Conservation (phyloP, 30 jellyfish, hydroid and myxozoan species). For the Aurelia aurita complex sp. Pacific region DNA sequence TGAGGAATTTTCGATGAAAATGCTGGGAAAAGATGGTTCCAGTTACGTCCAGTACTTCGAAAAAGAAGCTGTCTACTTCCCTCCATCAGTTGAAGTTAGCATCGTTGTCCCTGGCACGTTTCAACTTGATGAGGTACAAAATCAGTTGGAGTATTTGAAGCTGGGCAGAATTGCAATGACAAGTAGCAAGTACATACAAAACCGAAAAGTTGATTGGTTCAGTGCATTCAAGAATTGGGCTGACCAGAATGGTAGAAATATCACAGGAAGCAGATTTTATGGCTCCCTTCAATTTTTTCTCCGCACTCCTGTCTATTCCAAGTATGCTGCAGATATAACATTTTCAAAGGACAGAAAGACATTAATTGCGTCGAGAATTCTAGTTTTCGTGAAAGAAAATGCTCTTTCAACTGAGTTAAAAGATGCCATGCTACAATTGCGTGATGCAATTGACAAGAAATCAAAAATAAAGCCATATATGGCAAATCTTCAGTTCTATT, state of each 20-base stretch:
- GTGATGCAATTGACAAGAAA: too few species aligned
- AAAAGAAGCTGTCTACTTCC: conserved; percentile 26
- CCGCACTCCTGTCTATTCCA: background rate
- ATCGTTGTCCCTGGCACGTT: conserved; percentile 52
- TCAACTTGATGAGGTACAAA: background rate
- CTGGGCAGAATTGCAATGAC: conserved; percentile 11
- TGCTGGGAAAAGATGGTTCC: conserved; percentile 77
- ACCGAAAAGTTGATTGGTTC: conserved; percentile 39
- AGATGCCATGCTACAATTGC: too few species aligned
- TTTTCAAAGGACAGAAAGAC: background rate
- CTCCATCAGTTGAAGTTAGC: conserved; percentile 39
- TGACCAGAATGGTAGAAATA: background rate
- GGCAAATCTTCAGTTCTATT: too few species aligned
- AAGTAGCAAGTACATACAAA: conserved; percentile 9
- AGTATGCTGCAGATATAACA: conserved; percentile 7
- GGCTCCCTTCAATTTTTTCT: conserved; percentile 23
- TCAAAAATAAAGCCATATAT: too few species aligned
- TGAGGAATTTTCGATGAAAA: conserved; percentile 54
- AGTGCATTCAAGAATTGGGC: conserved; percentile 51
- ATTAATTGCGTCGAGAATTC: too few species aligned
- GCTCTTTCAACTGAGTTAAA: too few species aligned
- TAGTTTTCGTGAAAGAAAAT: too few species aligned
- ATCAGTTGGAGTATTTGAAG: conserved; percentile 26
- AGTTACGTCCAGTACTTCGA: conserved; percentile 51
- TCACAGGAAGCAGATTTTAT: conserved; percentile 3